Conservation (phyloP, 1,140 invertebrate genomes). For the Semibalanus balanoides region DNA sequence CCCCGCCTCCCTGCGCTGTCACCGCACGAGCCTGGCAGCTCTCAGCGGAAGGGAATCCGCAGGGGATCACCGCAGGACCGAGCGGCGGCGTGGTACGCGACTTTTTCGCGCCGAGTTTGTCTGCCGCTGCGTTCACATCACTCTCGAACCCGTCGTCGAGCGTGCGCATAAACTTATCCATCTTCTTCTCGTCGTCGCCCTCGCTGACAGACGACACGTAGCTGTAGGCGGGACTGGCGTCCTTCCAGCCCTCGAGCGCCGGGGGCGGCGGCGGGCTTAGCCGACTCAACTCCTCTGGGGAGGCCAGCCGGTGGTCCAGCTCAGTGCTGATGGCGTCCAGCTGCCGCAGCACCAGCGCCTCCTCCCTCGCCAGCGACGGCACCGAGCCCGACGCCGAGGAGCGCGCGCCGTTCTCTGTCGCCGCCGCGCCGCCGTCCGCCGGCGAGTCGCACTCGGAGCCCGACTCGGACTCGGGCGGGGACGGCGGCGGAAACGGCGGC, state of each 20-base stretch:
- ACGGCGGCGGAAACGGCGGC: no score
- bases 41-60: background rate
- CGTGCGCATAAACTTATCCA: background rate
- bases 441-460: background rate
- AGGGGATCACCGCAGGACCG: no score
- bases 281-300: background rate
- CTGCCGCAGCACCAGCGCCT: constrained; percentile 42
- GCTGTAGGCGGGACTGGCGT: background rate
- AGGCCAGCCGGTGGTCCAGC: background rate
- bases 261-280: background rate
- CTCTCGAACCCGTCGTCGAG: background rate
- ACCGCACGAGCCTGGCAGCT: background rate
- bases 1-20: background rate
- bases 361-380: constrained; percentile 33
- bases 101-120: background rate
- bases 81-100: background rate
- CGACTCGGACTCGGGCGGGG: background rate
- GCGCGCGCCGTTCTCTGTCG: background rate
- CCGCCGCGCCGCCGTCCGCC: no score
- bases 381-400: constrained; percentile 26
- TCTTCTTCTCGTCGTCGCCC: background rate
- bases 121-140: background rate
- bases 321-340: constrained; percentile 49
- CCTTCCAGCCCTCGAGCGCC: background rate
- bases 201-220: background rate